These are phyloP conservation scores for Zygaena filipendulae DNA, from an alignment of 2,888 invertebrate genomes.

Conservation along the genomic window DNA sequence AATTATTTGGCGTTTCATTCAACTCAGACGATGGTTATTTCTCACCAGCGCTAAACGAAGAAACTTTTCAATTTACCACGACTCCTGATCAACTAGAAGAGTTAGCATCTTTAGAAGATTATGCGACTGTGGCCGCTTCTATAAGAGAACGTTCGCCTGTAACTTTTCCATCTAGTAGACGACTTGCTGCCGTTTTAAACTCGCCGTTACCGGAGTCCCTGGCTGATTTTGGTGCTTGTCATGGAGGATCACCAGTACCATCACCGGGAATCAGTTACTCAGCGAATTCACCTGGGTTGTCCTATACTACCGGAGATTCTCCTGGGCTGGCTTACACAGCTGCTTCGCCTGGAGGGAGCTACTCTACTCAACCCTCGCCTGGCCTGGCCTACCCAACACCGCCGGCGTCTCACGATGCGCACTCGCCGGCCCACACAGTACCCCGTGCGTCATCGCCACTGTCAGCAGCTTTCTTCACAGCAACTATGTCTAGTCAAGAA, in stretches of 20 bases:
- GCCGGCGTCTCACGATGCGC: conserved; percentile 87
- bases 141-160: conserved; percentile 69
- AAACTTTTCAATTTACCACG: conserved; percentile 75
- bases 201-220: conserved; percentile 82
- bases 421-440: conserved; percentile 71
- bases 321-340: conserved; percentile 50
- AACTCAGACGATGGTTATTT: conserved; percentile 73
- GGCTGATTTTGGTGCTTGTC: conserved; percentile 86
- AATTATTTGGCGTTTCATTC: conserved; percentile 72
- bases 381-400: conserved; percentile 87
- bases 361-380: conserved; percentile 70
- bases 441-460: conserved; percentile 83
- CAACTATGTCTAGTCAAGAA: conserved; percentile 86
- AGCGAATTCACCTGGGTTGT: conserved; percentile 71
- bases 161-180: conserved; percentile 74
- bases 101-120: conserved; percentile 71
- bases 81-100: conserved; percentile 73
- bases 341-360: conserved; percentile 48
- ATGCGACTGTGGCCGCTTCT: conserved; percentile 67
- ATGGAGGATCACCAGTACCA: conserved; percentile 62
- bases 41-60: conserved; percentile 76
- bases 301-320: conserved; percentile 78
- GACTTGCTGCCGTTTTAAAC: conserved; percentile 80
- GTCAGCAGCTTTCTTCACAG: conserved; percentile 85
- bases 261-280: conserved; percentile 64